Evolutionary conservation across 2,888 invertebrate genomes (phyloP).

Genomic region (Latrodectus elegans): DNA sequence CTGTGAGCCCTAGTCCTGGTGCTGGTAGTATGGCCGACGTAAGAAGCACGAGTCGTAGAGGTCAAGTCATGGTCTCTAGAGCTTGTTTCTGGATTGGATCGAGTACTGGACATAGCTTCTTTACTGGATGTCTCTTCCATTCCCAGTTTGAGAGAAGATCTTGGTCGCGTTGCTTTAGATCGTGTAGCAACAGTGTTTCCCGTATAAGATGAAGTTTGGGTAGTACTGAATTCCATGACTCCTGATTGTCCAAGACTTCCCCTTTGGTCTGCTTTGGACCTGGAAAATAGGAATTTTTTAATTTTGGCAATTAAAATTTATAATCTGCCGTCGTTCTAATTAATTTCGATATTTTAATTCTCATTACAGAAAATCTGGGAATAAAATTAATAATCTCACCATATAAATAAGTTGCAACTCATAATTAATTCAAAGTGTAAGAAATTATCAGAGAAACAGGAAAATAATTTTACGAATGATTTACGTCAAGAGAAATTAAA

Average conservation of each 20-base stretch:
- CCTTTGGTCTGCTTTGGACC: conserved; percentile 51
- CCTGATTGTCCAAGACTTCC: conserved; percentile 66
- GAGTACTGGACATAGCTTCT: conserved; percentile 23
- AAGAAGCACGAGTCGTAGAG: conserved; percentile 36
- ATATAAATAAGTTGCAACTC: too few species aligned
- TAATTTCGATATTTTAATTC: too few species aligned
- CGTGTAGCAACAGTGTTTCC: not conserved
- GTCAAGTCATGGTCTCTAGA: conserved; percentile 3
- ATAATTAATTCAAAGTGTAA: too few species aligned
- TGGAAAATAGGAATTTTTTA: not conserved
- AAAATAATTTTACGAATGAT: too few species aligned
- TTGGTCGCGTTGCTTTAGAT: conserved; percentile 40
- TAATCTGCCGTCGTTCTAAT: too few species aligned
- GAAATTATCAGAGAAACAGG: too few species aligned
- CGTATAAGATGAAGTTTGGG: conserved; percentile 26
- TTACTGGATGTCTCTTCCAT: not conserved
- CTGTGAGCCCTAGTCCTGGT: conserved; percentile 24
- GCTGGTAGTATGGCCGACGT: conserved; percentile 8
- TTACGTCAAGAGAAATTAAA: too few species aligned
- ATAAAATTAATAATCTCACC: too few species aligned
- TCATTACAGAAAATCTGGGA: too few species aligned
- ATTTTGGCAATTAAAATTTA: too few species aligned
- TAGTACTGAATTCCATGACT: conserved; percentile 69
- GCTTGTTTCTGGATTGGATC: conserved; percentile 41
- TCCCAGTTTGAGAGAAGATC: conserved; percentile 46